Base-by-base conservation (phyloP, 2,888 invertebrate genomes). In the Euclidia mi region DNA sequence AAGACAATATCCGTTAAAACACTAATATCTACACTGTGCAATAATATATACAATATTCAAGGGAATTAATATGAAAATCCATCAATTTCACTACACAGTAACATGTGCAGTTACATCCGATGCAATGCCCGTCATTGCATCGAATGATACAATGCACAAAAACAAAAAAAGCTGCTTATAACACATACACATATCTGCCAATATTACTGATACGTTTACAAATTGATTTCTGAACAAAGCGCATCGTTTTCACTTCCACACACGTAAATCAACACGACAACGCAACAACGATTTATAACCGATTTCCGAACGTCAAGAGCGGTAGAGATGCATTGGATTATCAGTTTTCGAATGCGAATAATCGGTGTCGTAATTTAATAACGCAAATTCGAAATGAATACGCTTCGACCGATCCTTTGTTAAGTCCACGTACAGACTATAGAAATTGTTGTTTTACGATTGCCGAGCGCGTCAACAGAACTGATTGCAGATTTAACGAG, bases 351-450 rank as follows among this genome's bases (percentile, higher is more conserved):
- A 79, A 82, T 82, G 85, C 83, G 71, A 75, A 79, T 78, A 86
- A 87, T 87, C 85, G 78, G 78, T 78, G 68, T 62, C 70, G 65
- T 83, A 82, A 89, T 91, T 88, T 79, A 88, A 89, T 88, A 84
- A 84, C 83, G 81, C 80, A 80, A 82, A 82, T 82, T 73, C 52
- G 81, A 81, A 84, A 87, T 87, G 76, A 86, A 88, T 86, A 82
- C 78, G 72, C 70, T 69, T 65, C 65, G 62, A 62, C 62, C 20
- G 20, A 25, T 70, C 74, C 76, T 77, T 82, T 78, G 77, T 76
- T 67, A 57, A 50, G 66, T 59, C 50, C 63, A 69, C 68, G 68
- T 71, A 62, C 6, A 25, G 6, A 25, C 65, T 63, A 70, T 62
- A 66, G 69, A 70, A 76, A 75, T 60, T 65, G 69, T 69, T 74